A percentile compares a stretch with the other conserved stretches of the same genome.
phyloP scores from a whole-genome alignment of 2,113 vertebrate species.

The Chaetorhynchus papuensis region DNA sequence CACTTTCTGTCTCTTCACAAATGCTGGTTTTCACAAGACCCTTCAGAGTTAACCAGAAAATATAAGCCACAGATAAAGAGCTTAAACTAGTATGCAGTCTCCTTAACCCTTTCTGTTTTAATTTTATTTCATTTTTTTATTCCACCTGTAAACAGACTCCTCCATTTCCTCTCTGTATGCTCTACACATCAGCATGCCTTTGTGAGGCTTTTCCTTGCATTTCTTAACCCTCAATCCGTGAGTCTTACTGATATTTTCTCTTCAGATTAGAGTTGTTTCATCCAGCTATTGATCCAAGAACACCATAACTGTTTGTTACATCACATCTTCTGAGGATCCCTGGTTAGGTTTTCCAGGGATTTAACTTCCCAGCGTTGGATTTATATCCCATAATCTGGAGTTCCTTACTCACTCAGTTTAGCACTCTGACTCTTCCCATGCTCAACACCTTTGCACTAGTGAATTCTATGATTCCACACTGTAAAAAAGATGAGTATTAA shows the following conservation, averaged over 20 bases:
- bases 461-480: background rate
- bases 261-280: background rate
- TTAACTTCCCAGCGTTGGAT: background rate
- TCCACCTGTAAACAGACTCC: background rate
- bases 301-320: background rate
- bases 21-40: background rate
- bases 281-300: background rate
- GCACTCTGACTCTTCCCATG: background rate
- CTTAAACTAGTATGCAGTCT: background rate
- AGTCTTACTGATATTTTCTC: background rate
- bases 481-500: background rate
- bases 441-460: background rate
- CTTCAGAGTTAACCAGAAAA: background rate
- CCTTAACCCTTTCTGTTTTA: background rate
- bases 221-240: background rate
- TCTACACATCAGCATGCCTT: background rate
- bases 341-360: background rate
- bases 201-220: background rate
- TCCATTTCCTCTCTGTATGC: background rate
- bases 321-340: background rate
- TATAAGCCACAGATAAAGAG: background rate
- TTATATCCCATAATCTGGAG: background rate
- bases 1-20: background rate
- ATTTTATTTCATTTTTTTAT: background rate
- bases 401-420: background rate